Evolutionary conservation across 2,113 vertebrate species (phyloP).

Genomic region (Datnioides undecimradiatus): DNA sequence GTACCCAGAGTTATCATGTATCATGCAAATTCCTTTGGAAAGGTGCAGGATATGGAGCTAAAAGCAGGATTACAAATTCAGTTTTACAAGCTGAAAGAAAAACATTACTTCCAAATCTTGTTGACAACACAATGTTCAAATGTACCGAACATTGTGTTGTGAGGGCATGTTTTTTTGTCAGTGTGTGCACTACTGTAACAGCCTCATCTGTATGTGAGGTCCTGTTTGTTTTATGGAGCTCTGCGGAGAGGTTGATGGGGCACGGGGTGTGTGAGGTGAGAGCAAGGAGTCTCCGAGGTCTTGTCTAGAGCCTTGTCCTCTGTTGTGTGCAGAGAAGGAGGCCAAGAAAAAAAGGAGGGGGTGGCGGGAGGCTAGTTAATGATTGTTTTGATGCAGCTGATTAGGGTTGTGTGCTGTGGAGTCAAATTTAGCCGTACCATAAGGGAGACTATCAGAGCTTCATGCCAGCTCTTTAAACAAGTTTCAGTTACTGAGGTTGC

Average conservation of each 20-base stretch:
- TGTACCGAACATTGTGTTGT: constrained; percentile 20
- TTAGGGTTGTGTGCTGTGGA: constrained; percentile 73
- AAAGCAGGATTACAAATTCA: background rate
- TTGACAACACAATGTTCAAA: constrained; percentile 17
- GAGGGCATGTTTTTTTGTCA: background rate
- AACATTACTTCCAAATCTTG: constrained; percentile 8
- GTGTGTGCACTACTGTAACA: background rate
- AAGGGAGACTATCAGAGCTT: constrained; percentile 59
- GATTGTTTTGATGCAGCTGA: constrained; percentile 82
- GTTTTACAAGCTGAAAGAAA: constrained; percentile 5
- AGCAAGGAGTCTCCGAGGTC: constrained; percentile 39
- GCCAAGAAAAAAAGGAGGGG: constrained; percentile 32
- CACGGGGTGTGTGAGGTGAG: constrained; percentile 11
- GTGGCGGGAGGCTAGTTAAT: constrained; percentile 76
- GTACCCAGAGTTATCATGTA: constrained; percentile 5
- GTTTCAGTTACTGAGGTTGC: constrained; percentile 47
- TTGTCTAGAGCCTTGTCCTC: constrained; percentile 36
- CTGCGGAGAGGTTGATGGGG: background rate
- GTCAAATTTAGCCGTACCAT: constrained; percentile 66
- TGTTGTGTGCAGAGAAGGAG: constrained; percentile 42
- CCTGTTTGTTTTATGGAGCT: constrained; percentile 39
- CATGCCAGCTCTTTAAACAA: constrained; percentile 58
- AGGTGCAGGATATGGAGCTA: background rate
- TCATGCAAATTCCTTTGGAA: constrained; percentile 27
- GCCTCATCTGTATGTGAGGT: constrained; percentile 25